These are phyloP conservation scores for Pagrus major DNA, from an alignment of 2,113 vertebrate genomes.

Conservation along the genomic window DNA sequence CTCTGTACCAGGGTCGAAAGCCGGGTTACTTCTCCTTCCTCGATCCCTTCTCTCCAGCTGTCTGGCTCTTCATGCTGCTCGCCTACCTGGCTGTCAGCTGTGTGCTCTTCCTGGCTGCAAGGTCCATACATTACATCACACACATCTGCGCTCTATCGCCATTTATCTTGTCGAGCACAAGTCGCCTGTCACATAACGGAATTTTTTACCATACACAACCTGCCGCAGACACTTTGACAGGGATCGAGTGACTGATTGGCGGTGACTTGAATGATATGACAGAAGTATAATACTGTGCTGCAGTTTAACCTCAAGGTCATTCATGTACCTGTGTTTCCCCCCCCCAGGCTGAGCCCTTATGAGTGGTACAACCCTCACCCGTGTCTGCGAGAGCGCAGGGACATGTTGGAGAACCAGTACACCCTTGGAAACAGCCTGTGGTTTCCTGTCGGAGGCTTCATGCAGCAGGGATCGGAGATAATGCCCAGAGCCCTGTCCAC, in stretches of 20 bases:
- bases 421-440: slow-evolving; percentile 95
- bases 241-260: slow-evolving; percentile 47
- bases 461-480: slow-evolving; percentile 97
- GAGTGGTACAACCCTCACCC: slow-evolving; percentile 98
- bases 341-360: slow-evolving; percentile 91
- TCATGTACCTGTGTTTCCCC: slow-evolving; percentile 18
- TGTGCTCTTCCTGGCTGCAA: slow-evolving; percentile 93
- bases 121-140: slow-evolving; percentile 84
- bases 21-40: slow-evolving; percentile 97
- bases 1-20: slow-evolving; percentile 88
- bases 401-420: slow-evolving; percentile 95
- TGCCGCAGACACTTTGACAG: slow-evolving; percentile 51
- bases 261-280: slow-evolving; percentile 28
- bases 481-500: slow-evolving; percentile 94
- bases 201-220: slow-evolving; percentile 34
- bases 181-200: slow-evolving; percentile 41
- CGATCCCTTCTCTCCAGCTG: slow-evolving; percentile 95
- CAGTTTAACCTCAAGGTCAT: slow-evolving; percentile 44
- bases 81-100: slow-evolving; percentile 97
- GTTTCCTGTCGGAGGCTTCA: slow-evolving; percentile 97
- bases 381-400: slow-evolving; percentile 88
- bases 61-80: slow-evolving; percentile 97
- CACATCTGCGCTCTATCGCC: slow-evolving; percentile 43
- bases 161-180: slow-evolving; percentile 58
- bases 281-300: slow-evolving; percentile 13